These are phyloP conservation scores for Calameuta idolon DNA, from an alignment of 2,888 invertebrate genomes.

Conservation along the genomic window DNA sequence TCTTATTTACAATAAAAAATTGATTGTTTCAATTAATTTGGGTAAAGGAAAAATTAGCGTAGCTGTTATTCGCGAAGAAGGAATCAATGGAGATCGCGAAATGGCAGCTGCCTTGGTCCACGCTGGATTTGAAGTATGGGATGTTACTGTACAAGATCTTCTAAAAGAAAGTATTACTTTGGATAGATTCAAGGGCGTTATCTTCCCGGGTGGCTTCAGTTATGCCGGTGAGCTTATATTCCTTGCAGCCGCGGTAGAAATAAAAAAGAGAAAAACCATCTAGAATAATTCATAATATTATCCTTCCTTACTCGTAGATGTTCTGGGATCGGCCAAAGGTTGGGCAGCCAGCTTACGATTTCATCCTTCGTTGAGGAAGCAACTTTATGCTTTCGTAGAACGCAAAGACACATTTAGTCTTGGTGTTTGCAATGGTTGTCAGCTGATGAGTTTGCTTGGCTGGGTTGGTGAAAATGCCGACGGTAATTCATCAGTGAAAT, in stretches of 20 bases:
- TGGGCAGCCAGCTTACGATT: slow-evolving; percentile 95
- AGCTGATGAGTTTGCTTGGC: slow-evolving; percentile 92
- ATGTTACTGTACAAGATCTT: slow-evolving; percentile 94
- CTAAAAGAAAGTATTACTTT: slow-evolving; percentile 77
- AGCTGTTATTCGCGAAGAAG: slow-evolving; percentile 96
- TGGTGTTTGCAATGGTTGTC: slow-evolving; percentile 99
- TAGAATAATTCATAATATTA: slow-evolving; percentile 4
- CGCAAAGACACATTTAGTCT: slow-evolving; percentile 91
- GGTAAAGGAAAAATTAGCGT: slow-evolving; percentile 71
- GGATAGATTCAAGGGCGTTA: slow-evolving; percentile 86
- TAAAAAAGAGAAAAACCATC: slow-evolving; percentile 9
- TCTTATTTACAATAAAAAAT: slow-evolving; percentile 22
- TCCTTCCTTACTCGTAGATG: slow-evolving; percentile 72
- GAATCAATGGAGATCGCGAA: slow-evolving; percentile 96
- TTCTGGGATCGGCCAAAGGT: slow-evolving; percentile 96
- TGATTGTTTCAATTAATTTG: not conserved
- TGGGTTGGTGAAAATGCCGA: slow-evolving; percentile 78
- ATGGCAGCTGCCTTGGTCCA: slow-evolving; percentile 92
- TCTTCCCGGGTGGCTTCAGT: slow-evolving; percentile 99
- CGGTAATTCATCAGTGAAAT: slow-evolving; percentile 28
- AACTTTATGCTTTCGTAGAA: slow-evolving; percentile 80
- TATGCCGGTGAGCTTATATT: slow-evolving; percentile 80
- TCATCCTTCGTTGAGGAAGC: slow-evolving; percentile 78
- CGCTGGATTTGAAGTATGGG: slow-evolving; percentile 93
- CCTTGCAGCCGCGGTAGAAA: slow-evolving; percentile 3